Conservation (phyloP, 2,888 invertebrate genomes). For the Aspidiotus rigidus region DNA sequence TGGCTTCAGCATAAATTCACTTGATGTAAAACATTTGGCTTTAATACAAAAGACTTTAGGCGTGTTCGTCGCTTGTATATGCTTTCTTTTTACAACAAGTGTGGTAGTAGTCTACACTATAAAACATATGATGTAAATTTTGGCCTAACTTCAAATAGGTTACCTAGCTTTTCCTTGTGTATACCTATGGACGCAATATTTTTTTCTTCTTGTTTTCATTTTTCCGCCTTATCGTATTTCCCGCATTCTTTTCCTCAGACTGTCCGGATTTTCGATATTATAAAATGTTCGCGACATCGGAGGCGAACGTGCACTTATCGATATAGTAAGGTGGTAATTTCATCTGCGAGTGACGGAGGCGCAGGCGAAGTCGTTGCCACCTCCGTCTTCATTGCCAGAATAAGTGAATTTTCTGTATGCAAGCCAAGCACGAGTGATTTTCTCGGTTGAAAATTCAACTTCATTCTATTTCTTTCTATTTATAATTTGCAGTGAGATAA, state of each 20-base stretch:
- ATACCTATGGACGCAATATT: background rate
- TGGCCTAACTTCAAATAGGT: slow-evolving; percentile 27
- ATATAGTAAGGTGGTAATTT: no score
- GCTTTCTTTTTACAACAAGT: background rate
- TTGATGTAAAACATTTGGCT: slow-evolving; percentile 33
- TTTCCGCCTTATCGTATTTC: background rate
- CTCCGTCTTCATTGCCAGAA: slow-evolving; percentile 20
- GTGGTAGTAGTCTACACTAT: slow-evolving; percentile 20
- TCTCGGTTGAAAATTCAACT: slow-evolving; percentile 11
- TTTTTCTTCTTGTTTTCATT: background rate
- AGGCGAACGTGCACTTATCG: background rate
- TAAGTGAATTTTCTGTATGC: slow-evolving; percentile 29
- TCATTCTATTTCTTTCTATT: slow-evolving; percentile 21
- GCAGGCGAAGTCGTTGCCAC: no score
- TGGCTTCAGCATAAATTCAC: slow-evolving; percentile 16
- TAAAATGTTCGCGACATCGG: background rate
- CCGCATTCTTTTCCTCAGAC: background rate
- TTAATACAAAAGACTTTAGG: slow-evolving; percentile 25
- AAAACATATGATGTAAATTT: slow-evolving; percentile 26
- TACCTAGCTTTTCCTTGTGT: slow-evolving; percentile 22
- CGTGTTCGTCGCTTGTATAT: background rate
- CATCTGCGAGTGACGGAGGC: no score
- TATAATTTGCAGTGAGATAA: slow-evolving; percentile 19
- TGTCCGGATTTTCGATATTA: background rate
- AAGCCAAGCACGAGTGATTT: slow-evolving; percentile 26